Base-by-base conservation (phyloP, 2,797 vertebrate species). In the Pogonophryne albipinna region DNA sequence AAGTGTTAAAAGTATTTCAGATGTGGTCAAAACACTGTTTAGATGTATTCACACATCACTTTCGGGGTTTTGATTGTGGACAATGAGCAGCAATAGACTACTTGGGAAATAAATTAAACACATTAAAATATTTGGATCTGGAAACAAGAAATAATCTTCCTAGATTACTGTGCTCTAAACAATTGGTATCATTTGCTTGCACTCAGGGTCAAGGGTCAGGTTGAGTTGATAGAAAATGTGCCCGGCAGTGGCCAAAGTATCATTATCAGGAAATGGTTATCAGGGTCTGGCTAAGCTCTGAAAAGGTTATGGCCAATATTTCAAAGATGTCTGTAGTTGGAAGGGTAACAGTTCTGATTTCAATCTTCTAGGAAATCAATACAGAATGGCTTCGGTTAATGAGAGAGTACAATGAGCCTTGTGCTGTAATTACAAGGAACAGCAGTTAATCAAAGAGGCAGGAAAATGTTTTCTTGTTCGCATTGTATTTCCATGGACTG, bases 341-440 rank as follows among this genome's bases (percentile, higher is more conserved):
- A 79, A 44, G 34, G 64, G 19, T 78, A 83, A 71, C 53, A 71
- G 55, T 59, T 81, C 62, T 49, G 60, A 82, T 78, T 81, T 70
- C 45, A 71, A 44, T 84, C 75, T 51, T 75, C 57, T 65, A 70
- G 56, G 52, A 78, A 72, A 74, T 82, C 64, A 59, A 70, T 65
- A 69, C 41, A 74, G 15, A 82, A 68, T 62, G 42, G 10, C 31
- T 82, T 64, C 68, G 17, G 58, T 41, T 83, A 78, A 87, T 68
- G 44, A 69, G 45, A 57, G 83, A 77, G 74, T 50, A 58, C 56
- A 61, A 49, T 71, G 62, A 49, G 41, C 47, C 52, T 60, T 82
- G 34, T 79, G 66, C 68, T 78, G 14, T 80, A 56, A 82, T 83
- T 72, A 83, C 44, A 69, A 56, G 50, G 59, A 75, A 77, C 49